Evolutionary conservation across 2,888 invertebrate genomes (phyloP), one percentile per base, ranked within the genome.

Genomic region (Diploptera punctata): DNA sequence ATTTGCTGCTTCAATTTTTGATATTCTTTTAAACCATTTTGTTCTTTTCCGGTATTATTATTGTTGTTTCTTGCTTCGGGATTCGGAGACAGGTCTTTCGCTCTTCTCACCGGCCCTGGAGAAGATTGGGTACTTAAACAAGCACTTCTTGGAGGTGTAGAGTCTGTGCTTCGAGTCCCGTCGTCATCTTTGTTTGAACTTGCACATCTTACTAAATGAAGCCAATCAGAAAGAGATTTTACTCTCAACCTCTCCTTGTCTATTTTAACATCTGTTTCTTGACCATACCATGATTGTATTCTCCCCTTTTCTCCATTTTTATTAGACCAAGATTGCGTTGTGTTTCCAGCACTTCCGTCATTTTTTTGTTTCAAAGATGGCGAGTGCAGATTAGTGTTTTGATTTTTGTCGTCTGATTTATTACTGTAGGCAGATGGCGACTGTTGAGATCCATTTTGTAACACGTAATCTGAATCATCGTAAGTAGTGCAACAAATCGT

Each of bases 181-280:
- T 44, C 26, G 18, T 16, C 2, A 21, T 65, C 26, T 24, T 65
- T 29, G 26, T 13, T 65, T 3, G 26, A 24, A 7, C 38, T 21
- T 19, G 38, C 54, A 31, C 69, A 33, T 3, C 82, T 81, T 19
- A 84, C 85, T 62, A 86, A 82, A 33, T 82, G 80, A 65, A 85
- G 79, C 87, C 87, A 87, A 76, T 87, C 87, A 29, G 83, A 81
- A 61, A 85, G 81, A 62, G 81, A 80, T 76, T 79, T 80, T 2
- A 83, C 83, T 71, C 81, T 80, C 49, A 84, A 76, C 49, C 72
- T 80, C 77, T 79, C 77, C 67, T 80, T 76, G 52, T 76, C 71
- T 7, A 4, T 57, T 16, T 10, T 29, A n/a, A 31, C 52, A 68
- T 9, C 29, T 16, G 47, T 13, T 4, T 24, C 18, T 18, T 68